phyloP scores from a whole-genome alignment of 2,113 vertebrate species.

The Pedionomus torquatus region DNA sequence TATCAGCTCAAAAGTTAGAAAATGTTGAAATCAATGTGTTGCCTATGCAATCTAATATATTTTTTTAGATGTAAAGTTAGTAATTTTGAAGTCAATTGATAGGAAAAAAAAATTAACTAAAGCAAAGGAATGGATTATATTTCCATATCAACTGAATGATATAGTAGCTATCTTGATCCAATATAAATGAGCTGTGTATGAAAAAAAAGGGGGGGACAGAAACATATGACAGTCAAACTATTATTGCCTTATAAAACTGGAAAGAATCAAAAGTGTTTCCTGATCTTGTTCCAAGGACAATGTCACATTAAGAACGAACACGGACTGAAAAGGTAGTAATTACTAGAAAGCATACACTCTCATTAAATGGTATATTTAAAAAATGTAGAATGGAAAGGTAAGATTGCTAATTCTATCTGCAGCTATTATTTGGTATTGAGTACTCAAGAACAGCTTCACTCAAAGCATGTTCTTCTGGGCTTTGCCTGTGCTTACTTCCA shows the following conservation, averaged over 20 bases:
- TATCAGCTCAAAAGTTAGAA: neutral
- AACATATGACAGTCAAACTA: neutral
- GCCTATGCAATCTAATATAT: neutral
- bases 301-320: neutral
- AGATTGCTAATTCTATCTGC: neutral
- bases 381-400: neutral
- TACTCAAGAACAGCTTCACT: neutral
- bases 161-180: neutral
- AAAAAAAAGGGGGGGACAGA: neutral
- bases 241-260: neutral
- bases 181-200: neutral
- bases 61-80: neutral
- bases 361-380: neutral
- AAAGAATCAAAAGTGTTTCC: neutral
- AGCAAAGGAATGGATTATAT: neutral
- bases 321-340: neutral
- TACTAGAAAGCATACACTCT: conserved; percentile 5
- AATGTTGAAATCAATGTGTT: neutral
- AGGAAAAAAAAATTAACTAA: neutral
- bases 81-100: neutral
- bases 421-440: neutral
- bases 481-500: neutral
- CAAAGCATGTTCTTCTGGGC: neutral
- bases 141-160: neutral
- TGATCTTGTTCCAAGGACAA: neutral